phyloP scores from a whole-genome alignment of 2,797 vertebrate genomes.

The Ceyx erithaca region DNA sequence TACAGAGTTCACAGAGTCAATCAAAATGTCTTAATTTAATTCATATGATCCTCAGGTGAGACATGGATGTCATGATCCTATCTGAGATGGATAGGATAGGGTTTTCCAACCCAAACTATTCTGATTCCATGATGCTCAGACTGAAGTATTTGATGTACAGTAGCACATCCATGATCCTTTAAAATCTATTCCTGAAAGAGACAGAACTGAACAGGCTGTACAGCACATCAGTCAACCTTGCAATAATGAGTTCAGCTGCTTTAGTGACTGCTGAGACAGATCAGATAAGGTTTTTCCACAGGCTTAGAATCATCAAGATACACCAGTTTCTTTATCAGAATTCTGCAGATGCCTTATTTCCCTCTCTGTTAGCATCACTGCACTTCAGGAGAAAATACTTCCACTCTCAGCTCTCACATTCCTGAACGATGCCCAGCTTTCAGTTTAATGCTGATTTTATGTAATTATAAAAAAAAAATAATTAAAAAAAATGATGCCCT shows the following conservation, averaged over 20 bases:
- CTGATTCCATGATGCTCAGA: background rate
- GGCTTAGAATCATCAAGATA: constrained; percentile 25
- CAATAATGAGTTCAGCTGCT: constrained; percentile 11
- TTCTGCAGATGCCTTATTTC: background rate
- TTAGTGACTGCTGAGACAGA: constrained; percentile 21
- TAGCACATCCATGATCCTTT: background rate
- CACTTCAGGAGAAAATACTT: background rate
- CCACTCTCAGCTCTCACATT: background rate
- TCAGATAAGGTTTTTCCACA: constrained; percentile 12
- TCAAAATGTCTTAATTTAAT: background rate
- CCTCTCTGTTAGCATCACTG: background rate
- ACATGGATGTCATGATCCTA: background rate
- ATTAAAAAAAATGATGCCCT: background rate
- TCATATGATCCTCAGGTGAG: background rate
- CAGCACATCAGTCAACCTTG: background rate
- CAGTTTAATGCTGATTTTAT: background rate
- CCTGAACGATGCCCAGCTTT: background rate
- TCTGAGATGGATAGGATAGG: background rate
- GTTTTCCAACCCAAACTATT: too few species aligned
- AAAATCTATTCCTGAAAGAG: background rate
- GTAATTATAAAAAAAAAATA: background rate
- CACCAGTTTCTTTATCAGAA: constrained; percentile 25
- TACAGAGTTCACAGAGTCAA: background rate
- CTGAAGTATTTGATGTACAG: background rate
- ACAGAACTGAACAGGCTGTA: background rate